Percentiles rank a stretch among this genome's conserved stretches.
These are phyloP conservation scores for Onthophagus taurus DNA, from an alignment of 1,140 invertebrate species.

Conservation along the genomic window DNA sequence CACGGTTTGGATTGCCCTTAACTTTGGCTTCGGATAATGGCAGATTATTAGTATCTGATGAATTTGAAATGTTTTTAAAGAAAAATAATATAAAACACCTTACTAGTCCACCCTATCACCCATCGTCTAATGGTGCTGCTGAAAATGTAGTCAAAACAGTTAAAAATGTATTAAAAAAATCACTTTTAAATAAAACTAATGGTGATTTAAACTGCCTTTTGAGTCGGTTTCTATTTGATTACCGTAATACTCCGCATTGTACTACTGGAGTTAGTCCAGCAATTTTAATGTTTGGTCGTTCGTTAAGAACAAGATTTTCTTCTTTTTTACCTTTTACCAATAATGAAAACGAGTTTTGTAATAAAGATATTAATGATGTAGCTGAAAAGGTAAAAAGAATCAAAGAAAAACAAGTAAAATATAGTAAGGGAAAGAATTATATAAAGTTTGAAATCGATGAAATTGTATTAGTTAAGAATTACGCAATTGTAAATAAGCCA, in stretches of 20 bases:
- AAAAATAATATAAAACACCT: too few relatives aligned
- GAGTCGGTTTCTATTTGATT: not conserved
- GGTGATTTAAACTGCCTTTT: not conserved
- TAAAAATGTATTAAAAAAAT: slow-evolving; percentile 30
- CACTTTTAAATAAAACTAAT: not conserved
- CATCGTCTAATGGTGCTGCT: slow-evolving; percentile 34
- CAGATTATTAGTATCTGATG: slow-evolving; percentile 21
- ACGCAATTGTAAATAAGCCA: too few relatives aligned
- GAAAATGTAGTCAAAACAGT: slow-evolving; percentile 36
- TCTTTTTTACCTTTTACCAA: too few relatives aligned
- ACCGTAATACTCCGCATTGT: not conserved
- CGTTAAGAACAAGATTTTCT: not conserved
- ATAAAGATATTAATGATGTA: too few relatives aligned
- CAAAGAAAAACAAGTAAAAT: too few relatives aligned
- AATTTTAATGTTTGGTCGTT: not conserved
- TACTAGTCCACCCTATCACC: slow-evolving; percentile 33
- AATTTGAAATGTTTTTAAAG: slow-evolving; percentile 29
- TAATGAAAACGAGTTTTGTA: too few relatives aligned
- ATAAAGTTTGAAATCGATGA: too few relatives aligned
- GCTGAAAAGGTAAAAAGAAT: too few relatives aligned
- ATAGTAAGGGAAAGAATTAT: too few relatives aligned
- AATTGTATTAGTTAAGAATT: too few relatives aligned
- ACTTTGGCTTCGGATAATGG: too few relatives aligned
- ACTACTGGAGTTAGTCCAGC: not conserved
- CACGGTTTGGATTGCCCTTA: too few relatives aligned